phyloP scores from a whole-genome alignment of 2,888 invertebrate genomes.

The Ichneumoninae sp. region DNA sequence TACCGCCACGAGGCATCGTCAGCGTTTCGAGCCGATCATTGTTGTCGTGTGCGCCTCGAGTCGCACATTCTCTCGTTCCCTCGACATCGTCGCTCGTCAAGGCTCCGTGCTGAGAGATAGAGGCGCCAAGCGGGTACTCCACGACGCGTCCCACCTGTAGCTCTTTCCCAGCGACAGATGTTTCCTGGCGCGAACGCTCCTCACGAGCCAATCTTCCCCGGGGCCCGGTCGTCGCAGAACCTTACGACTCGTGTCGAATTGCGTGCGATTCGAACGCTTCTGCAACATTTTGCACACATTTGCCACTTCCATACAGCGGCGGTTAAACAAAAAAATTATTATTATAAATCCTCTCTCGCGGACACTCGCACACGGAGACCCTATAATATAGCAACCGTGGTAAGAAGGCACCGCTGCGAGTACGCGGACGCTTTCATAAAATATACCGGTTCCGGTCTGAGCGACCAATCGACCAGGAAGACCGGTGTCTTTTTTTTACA shows the following conservation, averaged over 20 bases:
- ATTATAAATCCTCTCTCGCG: too few relatives aligned
- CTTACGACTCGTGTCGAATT: constrained; percentile 59
- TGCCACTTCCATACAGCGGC: not conserved
- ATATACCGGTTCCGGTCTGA: constrained; percentile 4
- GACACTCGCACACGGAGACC: not conserved
- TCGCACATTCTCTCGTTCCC: constrained; percentile 1
- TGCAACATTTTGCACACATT: constrained; percentile 55
- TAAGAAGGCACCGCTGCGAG: not conserved
- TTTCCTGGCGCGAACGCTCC: constrained; percentile 30
- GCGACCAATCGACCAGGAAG: not conserved
- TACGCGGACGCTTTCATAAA: not conserved
- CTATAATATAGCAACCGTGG: not conserved
- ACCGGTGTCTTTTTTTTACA: constrained; percentile 1
- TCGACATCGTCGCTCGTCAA: constrained; percentile 22
- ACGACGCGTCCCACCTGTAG: constrained; percentile 34
- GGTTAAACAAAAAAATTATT: not conserved
- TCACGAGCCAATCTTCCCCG: not conserved
- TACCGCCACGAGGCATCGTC: constrained; percentile 1
- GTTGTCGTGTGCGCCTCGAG: not conserved
- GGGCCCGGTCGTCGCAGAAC: not conserved
- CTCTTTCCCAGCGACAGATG: constrained; percentile 52
- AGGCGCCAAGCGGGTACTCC: constrained; percentile 47
- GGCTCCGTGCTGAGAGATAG: constrained; percentile 27
- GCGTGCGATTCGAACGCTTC: constrained; percentile 24
- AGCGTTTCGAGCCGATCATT: constrained; percentile 23